A percentile compares a stretch with the other conserved stretches of the same genome.
Conservation (phyloP, 2,113 vertebrate genomes). For the Paramormyrops kingsleyae region DNA sequence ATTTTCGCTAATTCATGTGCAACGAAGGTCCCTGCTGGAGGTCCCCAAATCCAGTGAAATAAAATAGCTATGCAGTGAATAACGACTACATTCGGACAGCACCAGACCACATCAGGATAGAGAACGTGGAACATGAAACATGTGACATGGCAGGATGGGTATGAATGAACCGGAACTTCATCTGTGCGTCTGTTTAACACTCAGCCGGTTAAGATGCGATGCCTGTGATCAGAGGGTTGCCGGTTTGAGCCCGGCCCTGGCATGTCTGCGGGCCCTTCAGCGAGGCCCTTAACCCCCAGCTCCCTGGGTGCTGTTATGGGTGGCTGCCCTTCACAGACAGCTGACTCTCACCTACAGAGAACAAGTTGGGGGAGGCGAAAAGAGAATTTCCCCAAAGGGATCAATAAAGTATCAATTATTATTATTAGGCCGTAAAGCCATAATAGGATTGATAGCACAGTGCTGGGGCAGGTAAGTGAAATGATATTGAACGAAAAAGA, state of each 20-base stretch:
- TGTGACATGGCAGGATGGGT: background rate
- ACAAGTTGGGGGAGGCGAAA: no score
- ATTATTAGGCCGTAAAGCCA: background rate
- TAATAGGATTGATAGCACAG: background rate
- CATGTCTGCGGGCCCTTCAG: no score
- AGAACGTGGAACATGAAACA: background rate
- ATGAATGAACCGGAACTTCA: background rate
- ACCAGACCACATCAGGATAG: background rate
- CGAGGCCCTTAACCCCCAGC: background rate
- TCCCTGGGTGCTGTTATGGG: no score
- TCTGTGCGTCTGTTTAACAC: background rate
- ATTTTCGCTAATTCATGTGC: background rate
- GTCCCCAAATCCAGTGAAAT: background rate
- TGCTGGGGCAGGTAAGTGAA: background rate
- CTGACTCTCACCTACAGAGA: no score
- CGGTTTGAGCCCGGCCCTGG: background rate
- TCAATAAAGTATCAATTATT: no score
- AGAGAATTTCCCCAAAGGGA: no score
- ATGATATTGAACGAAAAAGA: background rate
- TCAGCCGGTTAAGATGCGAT: background rate
- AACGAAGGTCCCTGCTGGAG: background rate
- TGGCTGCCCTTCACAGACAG: no score
- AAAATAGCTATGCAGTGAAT: background rate
- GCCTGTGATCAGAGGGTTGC: background rate
- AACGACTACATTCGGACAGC: background rate